These are phyloP conservation scores for Colletes collaris DNA, from an alignment of 2,888 invertebrate genomes.

Conservation along the genomic window DNA sequence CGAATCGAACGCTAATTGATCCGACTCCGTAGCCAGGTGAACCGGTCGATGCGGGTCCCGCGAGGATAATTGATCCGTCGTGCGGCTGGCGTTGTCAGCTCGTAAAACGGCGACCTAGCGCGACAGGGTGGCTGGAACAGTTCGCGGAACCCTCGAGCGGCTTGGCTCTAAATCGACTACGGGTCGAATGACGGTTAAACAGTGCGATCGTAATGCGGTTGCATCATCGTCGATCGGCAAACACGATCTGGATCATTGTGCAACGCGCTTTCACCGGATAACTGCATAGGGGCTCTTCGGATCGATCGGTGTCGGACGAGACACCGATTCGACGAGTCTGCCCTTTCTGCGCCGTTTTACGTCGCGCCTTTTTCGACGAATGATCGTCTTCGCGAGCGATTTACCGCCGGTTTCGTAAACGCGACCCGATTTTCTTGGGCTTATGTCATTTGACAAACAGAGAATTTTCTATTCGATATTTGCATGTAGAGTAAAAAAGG, in stretches of 20 bases:
- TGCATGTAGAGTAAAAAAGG: too few relatives aligned
- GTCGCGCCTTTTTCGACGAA: too few relatives aligned
- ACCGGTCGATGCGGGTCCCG: not conserved
- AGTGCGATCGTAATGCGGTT: slow-evolving; percentile 55
- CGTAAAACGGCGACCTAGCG: not conserved
- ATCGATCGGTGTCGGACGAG: slow-evolving; percentile 38
- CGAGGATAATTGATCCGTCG: slow-evolving; percentile 8
- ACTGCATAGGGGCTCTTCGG: slow-evolving; percentile 28
- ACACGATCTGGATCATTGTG: slow-evolving; percentile 64
- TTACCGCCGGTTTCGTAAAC: too few relatives aligned
- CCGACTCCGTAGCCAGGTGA: not conserved
- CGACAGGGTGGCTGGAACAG: too few relatives aligned
- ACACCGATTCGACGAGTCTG: slow-evolving; percentile 16
- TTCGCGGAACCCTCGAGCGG: slow-evolving; percentile 17
- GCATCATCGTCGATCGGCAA: slow-evolving; percentile 57
- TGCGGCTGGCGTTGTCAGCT: slow-evolving; percentile 12
- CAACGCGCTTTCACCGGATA: slow-evolving; percentile 66
- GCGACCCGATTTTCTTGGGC: too few relatives aligned
- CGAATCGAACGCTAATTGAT: slow-evolving; percentile 14
- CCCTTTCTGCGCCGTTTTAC: not conserved
- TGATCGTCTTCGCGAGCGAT: too few relatives aligned
- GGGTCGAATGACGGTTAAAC: slow-evolving; percentile 51
- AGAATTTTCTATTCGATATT: too few relatives aligned
- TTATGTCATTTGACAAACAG: too few relatives aligned
- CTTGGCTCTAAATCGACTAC: slow-evolving; percentile 33